These are phyloP conservation scores for Frankliniella fusca DNA, from an alignment of 2,888 invertebrate species.

Conservation along the genomic window DNA sequence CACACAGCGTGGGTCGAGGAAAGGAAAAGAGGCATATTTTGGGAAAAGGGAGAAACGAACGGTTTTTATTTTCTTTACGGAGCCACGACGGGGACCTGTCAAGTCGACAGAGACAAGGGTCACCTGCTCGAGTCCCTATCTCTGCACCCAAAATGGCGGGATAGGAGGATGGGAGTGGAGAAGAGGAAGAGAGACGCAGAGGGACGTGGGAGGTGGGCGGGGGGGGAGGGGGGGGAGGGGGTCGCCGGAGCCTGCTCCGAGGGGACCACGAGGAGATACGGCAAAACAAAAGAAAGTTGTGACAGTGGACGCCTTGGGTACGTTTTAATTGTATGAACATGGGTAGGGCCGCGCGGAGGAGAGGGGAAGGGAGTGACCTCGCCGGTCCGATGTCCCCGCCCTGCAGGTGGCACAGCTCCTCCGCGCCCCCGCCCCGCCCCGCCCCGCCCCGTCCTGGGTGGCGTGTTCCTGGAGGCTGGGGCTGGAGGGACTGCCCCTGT, in stretches of 20 bases:
- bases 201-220: not conserved
- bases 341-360: not conserved
- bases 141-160: slow-evolving; percentile 14
- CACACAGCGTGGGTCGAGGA: not conserved
- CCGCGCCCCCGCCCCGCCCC: not conserved
- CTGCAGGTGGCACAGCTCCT: not conserved
- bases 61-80: slow-evolving; percentile 17
- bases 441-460: not conserved
- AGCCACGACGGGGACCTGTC: slow-evolving; percentile 12
- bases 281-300: slow-evolving; percentile 10
- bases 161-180: not conserved
- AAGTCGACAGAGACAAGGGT: slow-evolving; percentile 12
- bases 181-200: not conserved
- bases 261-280: not conserved
- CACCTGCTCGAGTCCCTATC: not conserved
- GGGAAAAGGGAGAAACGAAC: not conserved
- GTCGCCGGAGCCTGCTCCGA: not conserved
- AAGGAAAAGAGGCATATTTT: not conserved
- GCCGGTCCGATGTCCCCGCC: not conserved
- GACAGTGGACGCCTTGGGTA: slow-evolving; percentile 15
- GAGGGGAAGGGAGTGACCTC: too few relatives aligned
- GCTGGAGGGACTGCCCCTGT: not conserved
- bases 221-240: not conserved
- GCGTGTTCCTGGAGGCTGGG: not conserved
- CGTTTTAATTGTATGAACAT: slow-evolving; percentile 13